Base-by-base conservation (phyloP, 2,113 vertebrate genomes). In the Dermatemys mawii region DNA sequence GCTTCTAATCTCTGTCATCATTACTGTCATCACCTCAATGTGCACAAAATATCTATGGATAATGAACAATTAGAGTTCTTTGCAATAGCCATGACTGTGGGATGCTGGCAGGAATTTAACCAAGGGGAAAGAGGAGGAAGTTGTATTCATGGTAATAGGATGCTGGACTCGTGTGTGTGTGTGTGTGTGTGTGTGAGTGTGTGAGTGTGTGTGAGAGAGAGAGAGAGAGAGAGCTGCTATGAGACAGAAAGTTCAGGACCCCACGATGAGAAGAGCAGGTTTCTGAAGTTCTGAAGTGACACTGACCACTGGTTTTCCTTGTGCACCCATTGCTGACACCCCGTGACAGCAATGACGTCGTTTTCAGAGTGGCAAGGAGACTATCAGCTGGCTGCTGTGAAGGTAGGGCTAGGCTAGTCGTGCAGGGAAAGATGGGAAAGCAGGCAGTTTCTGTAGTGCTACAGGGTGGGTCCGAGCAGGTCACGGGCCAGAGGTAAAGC, bases 111-210 rank as follows among this genome's bases (percentile, higher is more conserved):
- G 63, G 55, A 38, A 21, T 3, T 80, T 57, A 51, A 32, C 9
- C 73, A 2, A 2, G 49, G 6, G 0, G 11, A 70, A n/a, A 41
- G 32, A 11, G 14, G 26, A 32, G 14, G 38, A 49, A 21, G 81
- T 29, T 89, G 44, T 78, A 35, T 70, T 38, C 26, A 24, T 53
- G 27, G 9, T 46, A 46, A 54, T 48, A 26, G 54, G 57, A 48
- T 14, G 29, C 41, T 21, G 55, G 1, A 1, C 0, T 22, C n/a
- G n/a, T n/a, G n/a, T 70, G 17, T 38, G 63, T 38, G 8, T 70
- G 63, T 22, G 32, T 7, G n/a, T n/a, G 35, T 9, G 17, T n/a
- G 63, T 38, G 63, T 11, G 0, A n/a, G 8, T 70, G 63, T 22
- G 32, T 7, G n/a, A 17, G 35, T 9, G 17, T n/a, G 63, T 38